Evolutionary conservation across 2,797 vertebrate genomes (phyloP).

Genomic region (Peromyscus attwateri): DNA sequence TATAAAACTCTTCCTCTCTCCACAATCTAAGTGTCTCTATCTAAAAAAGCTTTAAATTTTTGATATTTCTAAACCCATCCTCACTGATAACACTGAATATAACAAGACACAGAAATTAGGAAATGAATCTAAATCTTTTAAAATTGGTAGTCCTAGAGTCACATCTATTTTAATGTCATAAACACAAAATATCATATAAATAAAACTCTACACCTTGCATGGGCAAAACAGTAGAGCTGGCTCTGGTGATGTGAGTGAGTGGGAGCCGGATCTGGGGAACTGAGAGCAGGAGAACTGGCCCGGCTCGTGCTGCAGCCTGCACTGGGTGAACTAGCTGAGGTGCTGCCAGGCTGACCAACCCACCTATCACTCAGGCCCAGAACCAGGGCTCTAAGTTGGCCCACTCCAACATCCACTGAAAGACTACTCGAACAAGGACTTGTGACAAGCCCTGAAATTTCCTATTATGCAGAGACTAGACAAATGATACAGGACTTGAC

Average conservation of each 20-base stretch:
- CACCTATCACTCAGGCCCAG: background rate
- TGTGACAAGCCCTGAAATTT: too few species aligned
- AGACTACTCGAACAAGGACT: too few species aligned
- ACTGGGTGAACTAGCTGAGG: background rate
- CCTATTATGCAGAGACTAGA: too few species aligned
- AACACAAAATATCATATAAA: background rate
- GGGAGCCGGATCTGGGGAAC: background rate
- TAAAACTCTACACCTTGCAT: background rate
- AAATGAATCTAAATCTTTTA: background rate
- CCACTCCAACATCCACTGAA: background rate
- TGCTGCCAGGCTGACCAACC: background rate
- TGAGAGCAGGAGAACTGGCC: background rate
- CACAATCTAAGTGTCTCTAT: background rate
- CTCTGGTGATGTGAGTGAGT: background rate
- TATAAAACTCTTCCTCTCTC: background rate
- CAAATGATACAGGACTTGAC: too few species aligned
- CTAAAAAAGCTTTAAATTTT: constrained; percentile 15
- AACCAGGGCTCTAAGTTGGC: background rate
- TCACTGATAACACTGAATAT: background rate
- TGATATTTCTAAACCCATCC: background rate
- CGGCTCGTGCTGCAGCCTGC: background rate
- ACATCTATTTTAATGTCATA: constrained; percentile 2
- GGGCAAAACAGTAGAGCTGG: background rate
- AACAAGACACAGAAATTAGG: constrained; percentile 42
- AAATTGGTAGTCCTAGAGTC: background rate